phyloP scores from a whole-genome alignment of 2,113 vertebrate species.

The Callorhinus ursinus region DNA sequence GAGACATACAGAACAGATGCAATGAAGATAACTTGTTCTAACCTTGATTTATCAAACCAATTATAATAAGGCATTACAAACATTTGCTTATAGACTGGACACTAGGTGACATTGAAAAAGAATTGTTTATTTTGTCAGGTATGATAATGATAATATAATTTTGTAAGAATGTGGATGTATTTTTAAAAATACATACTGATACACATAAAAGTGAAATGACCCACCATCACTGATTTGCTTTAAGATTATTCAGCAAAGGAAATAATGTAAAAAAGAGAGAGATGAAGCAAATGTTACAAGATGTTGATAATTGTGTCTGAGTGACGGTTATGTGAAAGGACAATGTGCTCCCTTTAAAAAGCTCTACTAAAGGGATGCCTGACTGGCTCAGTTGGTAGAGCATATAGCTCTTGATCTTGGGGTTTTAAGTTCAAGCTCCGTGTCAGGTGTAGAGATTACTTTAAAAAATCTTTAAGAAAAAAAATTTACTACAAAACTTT shows the following conservation, averaged over 20 bases:
- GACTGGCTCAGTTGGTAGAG: background rate
- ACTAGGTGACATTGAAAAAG: background rate
- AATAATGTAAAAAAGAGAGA: background rate
- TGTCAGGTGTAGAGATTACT: background rate
- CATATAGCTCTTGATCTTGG: background rate
- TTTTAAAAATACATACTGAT: background rate
- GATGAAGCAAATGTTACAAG: background rate
- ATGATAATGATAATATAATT: background rate
- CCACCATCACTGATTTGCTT: background rate
- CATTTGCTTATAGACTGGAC: background rate
- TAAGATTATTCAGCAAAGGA: background rate
- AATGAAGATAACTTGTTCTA: background rate
- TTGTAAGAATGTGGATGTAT: background rate
- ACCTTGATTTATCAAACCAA: background rate
- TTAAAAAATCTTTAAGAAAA: background rate
- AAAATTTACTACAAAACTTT: background rate
- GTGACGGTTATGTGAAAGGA: background rate
- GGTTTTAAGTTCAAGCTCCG: background rate
- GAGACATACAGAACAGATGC: background rate
- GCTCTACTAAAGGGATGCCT: background rate
- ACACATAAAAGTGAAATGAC: background rate
- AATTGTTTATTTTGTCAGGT: background rate
- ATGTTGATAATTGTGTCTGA: background rate
- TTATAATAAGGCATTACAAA: background rate
- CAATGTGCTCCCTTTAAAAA: background rate